Evolutionary conservation across 1,140 invertebrate genomes (phyloP), one percentile per base, ranked within the genome.

Genomic region (Batillaria attramentaria): DNA sequence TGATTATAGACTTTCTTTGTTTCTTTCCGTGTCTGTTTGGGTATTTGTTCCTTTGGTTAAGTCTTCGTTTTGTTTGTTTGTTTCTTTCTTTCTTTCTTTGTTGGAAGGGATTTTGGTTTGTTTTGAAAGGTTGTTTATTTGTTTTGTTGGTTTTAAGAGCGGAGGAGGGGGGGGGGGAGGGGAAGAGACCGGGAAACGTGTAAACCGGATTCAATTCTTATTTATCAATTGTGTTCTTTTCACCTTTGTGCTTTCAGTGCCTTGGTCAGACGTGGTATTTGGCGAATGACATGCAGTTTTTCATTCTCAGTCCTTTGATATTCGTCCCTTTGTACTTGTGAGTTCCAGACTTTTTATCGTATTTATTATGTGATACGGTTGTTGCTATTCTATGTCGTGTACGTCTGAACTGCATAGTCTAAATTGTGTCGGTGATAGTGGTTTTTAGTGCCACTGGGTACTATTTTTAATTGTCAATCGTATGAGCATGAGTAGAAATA

Each of bases 281-380:
- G 77, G 95, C 95, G 28, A 95, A 95, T 87, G 95, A 96, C 86
- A 95, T 95, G 89, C 95, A 96, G 88, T 91, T 96, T 65, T 96
- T 95, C 88, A 90, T 95, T 5, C 84, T 94, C 0, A 93, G 94
- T 2, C 93, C 95, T 18, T 89, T 95, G 0, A 88, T 96, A n/a
- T 68, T 90, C 1, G 79, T 89, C 13, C 86, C 88, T 2, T 77
- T 90, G 1, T 88, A 81, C 70, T 78, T 75, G 84, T 88, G 81
- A n/a, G n/a, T n/a, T 85, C 86, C 84, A 76, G 16, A 62, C 28
- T 72, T 8, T 70, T 41, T 33, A 18, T 24, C 13, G 28, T 37
- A 0, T 35, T 6, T 69, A n/a, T 33, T 6, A 37, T 37, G 1
- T 35, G 4, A 31, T 10, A 18, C 41, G 24, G 5, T 69, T 13